A percentile compares a stretch with the other conserved stretches of the same genome.
These are phyloP conservation scores for Tromatobia lineatoria DNA, from an alignment of 2,888 invertebrate species.

Conservation along the genomic window DNA sequence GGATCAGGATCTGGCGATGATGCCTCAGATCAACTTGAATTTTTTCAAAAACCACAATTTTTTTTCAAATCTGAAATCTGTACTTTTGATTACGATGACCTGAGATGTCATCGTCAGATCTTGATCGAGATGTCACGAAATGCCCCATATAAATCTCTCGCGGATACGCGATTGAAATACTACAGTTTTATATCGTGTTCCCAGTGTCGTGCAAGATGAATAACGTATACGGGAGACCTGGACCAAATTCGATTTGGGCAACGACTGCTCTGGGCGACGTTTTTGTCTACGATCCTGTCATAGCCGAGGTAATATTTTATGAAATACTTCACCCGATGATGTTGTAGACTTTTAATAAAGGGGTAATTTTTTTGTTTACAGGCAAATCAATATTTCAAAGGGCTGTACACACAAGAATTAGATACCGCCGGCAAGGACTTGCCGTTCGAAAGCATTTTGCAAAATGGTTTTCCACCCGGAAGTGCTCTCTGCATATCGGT, in stretches of 20 bases:
- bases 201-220: conserved; percentile 91
- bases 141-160: too few relatives aligned
- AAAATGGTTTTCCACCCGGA: conserved; percentile 91
- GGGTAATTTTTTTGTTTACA: conserved; percentile 53
- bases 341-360: background rate
- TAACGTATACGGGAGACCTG: conserved; percentile 90
- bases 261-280: conserved; percentile 93
- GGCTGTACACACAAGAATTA: conserved; percentile 87
- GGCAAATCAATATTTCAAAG: conserved; percentile 80
- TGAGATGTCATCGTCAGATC: too few relatives aligned
- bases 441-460: conserved; percentile 88
- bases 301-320: conserved; percentile 86
- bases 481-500: conserved; percentile 90
- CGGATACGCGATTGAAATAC: background rate
- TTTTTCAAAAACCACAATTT: too few relatives aligned
- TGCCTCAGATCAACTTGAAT: too few relatives aligned
- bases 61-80: too few relatives aligned
- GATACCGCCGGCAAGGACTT: conserved; percentile 91
- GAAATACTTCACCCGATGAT: background rate
- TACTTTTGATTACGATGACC: too few relatives aligned
- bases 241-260: conserved; percentile 92
- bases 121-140: too few relatives aligned
- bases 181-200: conserved; percentile 18
- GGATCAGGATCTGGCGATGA: too few relatives aligned
- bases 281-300: conserved; percentile 92